Evolutionary conservation across 2,797 vertebrate genomes (phyloP).

Genomic region (Chelon labrosus): DNA sequence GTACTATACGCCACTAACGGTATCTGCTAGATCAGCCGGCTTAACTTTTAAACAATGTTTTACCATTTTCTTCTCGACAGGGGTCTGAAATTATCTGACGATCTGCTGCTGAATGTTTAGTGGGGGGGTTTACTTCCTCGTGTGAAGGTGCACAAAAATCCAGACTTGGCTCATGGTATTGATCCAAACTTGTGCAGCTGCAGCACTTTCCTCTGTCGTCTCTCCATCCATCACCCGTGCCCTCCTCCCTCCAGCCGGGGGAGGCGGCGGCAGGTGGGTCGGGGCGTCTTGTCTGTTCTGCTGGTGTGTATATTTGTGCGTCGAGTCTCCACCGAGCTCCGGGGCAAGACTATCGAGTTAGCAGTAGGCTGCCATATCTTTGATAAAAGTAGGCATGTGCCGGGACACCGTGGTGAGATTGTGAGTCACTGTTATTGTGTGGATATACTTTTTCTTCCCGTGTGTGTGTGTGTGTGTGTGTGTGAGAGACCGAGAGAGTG

Average conservation of each 20-base stretch:
- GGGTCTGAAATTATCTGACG: neutral
- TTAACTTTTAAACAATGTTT: neutral
- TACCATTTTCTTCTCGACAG: neutral
- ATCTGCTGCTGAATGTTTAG: neutral
- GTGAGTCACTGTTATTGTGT: slow-evolving; percentile 47
- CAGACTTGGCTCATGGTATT: too few species aligned
- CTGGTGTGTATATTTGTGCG: slow-evolving; percentile 11
- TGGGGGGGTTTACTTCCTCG: too few species aligned
- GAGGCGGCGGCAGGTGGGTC: neutral
- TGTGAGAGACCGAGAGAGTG: slow-evolving; percentile 45
- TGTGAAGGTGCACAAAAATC: too few species aligned
- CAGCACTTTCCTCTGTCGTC: slow-evolving; percentile 13
- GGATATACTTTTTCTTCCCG: slow-evolving; percentile 24
- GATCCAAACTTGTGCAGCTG: too few species aligned
- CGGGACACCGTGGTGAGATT: slow-evolving; percentile 45
- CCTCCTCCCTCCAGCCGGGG: slow-evolving; percentile 33
- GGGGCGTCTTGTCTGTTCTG: neutral
- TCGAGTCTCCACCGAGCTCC: slow-evolving; percentile 24
- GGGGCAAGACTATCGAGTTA: slow-evolving; percentile 30
- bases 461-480: slow-evolving; percentile 21
- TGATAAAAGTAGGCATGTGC: slow-evolving; percentile 52
- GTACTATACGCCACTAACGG: neutral
- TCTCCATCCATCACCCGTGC: slow-evolving; percentile 46
- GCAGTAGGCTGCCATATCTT: slow-evolving; percentile 42
- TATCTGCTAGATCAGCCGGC: neutral